Conservation (phyloP, 35 echinoderm and acorn worm species). For the Lytechinus variegatus region DNA sequence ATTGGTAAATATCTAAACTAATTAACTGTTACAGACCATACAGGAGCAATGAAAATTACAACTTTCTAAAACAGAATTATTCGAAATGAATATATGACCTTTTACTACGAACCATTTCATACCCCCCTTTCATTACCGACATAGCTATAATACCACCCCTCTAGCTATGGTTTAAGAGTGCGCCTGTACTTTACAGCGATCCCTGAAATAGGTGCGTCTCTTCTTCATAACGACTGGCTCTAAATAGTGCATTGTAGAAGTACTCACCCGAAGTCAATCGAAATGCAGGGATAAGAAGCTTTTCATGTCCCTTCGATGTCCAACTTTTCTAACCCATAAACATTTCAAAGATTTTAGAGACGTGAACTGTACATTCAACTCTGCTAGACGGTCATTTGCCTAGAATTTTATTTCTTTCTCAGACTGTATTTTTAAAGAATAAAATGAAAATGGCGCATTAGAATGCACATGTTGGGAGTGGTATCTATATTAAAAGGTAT, state of each 20-base stretch:
- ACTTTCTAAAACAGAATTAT: not conserved
- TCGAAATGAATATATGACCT: not conserved
- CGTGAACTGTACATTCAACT: not conserved
- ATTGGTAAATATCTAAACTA: too few relatives aligned
- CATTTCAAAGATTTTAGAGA: not conserved
- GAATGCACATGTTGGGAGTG: too few relatives aligned
- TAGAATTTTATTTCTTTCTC: not conserved
- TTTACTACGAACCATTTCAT: not conserved
- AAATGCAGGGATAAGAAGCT: not conserved
- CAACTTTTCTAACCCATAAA: not conserved
- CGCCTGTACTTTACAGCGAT: constrained; percentile 36
- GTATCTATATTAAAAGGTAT: too few relatives aligned
- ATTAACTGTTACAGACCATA: too few relatives aligned
- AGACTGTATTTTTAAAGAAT: too few relatives aligned
- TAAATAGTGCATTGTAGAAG: not conserved
- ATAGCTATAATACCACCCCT: constrained; percentile 22
- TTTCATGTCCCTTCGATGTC: not conserved
- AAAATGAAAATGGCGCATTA: too few relatives aligned
- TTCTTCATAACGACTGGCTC: not conserved
- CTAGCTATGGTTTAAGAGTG: not conserved
- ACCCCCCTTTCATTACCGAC: not conserved
- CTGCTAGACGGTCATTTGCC: not conserved
- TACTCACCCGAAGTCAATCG: not conserved
- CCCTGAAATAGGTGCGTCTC: not conserved
- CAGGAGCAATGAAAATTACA: too few relatives aligned